phyloP scores from a whole-genome alignment of 2,797 vertebrate species.

The Paratrypauchen microcephalus region DNA sequence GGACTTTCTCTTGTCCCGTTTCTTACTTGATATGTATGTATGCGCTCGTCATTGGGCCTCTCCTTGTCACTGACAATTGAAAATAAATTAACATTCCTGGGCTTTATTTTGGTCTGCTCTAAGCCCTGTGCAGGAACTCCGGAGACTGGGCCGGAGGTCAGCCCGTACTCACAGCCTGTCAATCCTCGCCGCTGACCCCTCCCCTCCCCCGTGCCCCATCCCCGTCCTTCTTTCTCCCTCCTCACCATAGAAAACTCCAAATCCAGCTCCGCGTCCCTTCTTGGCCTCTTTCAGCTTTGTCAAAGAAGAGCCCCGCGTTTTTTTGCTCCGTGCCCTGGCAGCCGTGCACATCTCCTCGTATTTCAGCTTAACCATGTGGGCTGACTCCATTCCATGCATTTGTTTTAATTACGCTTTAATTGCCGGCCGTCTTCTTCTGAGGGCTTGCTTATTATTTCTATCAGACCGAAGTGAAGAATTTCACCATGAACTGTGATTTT shows the following conservation, averaged over 20 bases:
- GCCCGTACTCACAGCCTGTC: constrained; percentile 78
- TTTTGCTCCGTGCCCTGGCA: constrained; percentile 25
- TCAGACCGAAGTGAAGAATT: constrained; percentile 69
- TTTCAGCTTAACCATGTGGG: constrained; percentile 71
- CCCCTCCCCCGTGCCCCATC: constrained; percentile 70
- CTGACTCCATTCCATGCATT: constrained; percentile 67
- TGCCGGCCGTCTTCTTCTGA: constrained; percentile 66
- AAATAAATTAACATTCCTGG: constrained; percentile 85
- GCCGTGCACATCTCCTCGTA: constrained; percentile 58
- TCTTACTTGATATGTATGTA: constrained; percentile 80
- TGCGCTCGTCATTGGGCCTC: constrained; percentile 73
- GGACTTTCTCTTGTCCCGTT: constrained; percentile 68
- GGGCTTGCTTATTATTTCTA: constrained; percentile 76
- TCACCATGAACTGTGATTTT: constrained; percentile 63
- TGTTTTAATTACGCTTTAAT: constrained; percentile 76
- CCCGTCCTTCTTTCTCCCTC: constrained; percentile 65
- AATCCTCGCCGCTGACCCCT: constrained; percentile 74
- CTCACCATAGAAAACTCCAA: constrained; percentile 57
- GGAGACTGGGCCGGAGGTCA: constrained; percentile 77
- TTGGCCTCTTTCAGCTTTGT: constrained; percentile 69
- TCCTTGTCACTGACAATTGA: constrained; percentile 73
- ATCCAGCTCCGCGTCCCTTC: constrained; percentile 46
- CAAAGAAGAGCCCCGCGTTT: constrained; percentile 58
- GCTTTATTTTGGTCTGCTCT: constrained; percentile 78
- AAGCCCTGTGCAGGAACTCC: constrained; percentile 75